These are phyloP conservation scores for Criorhina ranunculi DNA, from an alignment of 2,888 invertebrate genomes.

Conservation along the genomic window DNA sequence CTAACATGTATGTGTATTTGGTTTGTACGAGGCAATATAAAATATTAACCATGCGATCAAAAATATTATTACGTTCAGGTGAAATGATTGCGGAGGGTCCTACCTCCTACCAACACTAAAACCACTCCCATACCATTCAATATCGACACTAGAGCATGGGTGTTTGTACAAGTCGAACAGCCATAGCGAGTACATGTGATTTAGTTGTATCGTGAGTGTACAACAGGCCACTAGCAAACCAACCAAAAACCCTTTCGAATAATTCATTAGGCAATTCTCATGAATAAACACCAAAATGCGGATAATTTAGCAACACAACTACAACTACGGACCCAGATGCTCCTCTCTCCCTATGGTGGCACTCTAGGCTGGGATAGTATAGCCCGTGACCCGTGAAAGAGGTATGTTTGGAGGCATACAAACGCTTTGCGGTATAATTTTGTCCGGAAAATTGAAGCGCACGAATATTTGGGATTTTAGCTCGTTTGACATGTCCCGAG, in stretches of 20 bases:
- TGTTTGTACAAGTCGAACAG: constrained; percentile 23
- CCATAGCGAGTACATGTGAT: constrained; percentile 49
- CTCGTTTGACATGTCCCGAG: constrained; percentile 33
- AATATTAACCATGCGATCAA: constrained; percentile 74
- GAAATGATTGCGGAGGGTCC: constrained; percentile 54
- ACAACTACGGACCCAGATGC: constrained; percentile 12
- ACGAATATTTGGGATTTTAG: constrained; percentile 43
- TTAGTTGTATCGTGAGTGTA: constrained; percentile 34
- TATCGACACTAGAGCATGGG: constrained; percentile 6
- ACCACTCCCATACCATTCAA: constrained; percentile 11
- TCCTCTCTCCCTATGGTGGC: constrained; percentile 39
- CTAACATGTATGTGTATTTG: too few species aligned
- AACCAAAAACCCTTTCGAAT: constrained; percentile 61
- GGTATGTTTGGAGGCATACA: constrained; percentile 5
- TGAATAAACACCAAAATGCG: constrained; percentile 76
- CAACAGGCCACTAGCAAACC: constrained; percentile 1
- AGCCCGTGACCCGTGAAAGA: constrained; percentile 42
- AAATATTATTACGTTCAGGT: constrained; percentile 72
- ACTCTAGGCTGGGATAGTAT: constrained; percentile 12
- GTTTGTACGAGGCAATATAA: constrained; percentile 52
- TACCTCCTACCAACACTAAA: constrained; percentile 6
- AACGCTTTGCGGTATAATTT: constrained; percentile 33
- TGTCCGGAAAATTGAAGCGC: constrained; percentile 34
- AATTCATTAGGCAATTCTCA: constrained; percentile 76
- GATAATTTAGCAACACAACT: constrained; percentile 62